Evolutionary conservation across 2,113 vertebrate genomes (phyloP).

Genomic region (Ameiurus melas): DNA sequence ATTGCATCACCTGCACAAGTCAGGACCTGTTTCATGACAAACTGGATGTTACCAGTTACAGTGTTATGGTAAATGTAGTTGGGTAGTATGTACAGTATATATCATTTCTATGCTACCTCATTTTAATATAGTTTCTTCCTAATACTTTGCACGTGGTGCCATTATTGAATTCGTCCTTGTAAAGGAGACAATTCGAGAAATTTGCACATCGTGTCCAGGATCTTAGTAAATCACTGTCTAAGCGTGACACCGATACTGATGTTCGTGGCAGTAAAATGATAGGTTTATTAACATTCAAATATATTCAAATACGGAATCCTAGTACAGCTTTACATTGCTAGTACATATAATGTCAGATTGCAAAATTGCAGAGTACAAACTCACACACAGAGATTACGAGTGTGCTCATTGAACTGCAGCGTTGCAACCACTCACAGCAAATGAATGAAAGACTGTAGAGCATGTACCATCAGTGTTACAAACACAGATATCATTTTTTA

Average conservation of each 20-base stretch:
- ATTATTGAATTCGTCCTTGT: background rate
- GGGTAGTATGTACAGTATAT: background rate
- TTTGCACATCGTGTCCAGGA: background rate
- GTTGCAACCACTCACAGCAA: background rate
- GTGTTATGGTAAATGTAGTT: background rate
- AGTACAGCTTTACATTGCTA: background rate
- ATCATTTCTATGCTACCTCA: background rate
- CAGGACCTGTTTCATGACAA: background rate
- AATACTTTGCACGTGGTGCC: background rate
- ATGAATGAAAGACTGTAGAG: slow-evolving; percentile 5
- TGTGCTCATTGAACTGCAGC: background rate
- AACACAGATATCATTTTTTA: slow-evolving; percentile 13
- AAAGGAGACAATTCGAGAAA: background rate
- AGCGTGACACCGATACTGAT: background rate
- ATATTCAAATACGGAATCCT: background rate
- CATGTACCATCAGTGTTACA: background rate
- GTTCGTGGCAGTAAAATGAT: background rate
- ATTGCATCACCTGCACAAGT: background rate
- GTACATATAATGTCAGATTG: background rate
- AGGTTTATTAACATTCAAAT: background rate
- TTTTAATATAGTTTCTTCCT: background rate
- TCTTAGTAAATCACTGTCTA: background rate
- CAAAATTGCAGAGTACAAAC: background rate
- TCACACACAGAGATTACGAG: background rate
- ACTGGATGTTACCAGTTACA: background rate